Conservation (phyloP, 2,797 vertebrate species). For the Gambusia yucatana region DNA sequence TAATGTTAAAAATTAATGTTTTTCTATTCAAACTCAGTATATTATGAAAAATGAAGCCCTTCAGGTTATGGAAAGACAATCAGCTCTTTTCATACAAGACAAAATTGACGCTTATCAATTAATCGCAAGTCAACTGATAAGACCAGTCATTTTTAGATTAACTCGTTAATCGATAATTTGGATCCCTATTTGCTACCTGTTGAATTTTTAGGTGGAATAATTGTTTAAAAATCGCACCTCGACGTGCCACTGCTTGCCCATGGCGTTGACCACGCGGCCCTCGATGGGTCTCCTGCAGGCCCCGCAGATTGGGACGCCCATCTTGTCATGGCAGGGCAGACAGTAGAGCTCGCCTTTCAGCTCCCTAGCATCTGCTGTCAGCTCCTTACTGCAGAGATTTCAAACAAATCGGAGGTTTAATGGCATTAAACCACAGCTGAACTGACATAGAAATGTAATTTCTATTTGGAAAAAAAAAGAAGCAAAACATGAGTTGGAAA, state of each 20-base stretch:
- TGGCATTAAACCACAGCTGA: neutral
- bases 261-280: constrained; percentile 96
- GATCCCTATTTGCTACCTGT: neutral
- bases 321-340: constrained; percentile 97
- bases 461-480: neutral
- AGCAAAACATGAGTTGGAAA: neutral
- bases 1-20: no score
- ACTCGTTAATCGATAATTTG: no score
- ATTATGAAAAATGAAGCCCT: no score
- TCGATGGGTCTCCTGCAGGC: constrained; percentile 97
- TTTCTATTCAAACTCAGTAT: no score
- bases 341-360: constrained; percentile 96
- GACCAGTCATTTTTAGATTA: no score
- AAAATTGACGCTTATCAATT: no score
- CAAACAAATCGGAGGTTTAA: neutral
- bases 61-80: no score
- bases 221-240: constrained; percentile 83
- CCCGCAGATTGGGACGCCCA: constrained; percentile 97
- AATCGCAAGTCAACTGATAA: no score
- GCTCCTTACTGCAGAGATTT: constrained; percentile 87
- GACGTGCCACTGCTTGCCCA: constrained; percentile 99
- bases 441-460: neutral
- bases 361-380: constrained; percentile 94
- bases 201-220: constrained; percentile 2
- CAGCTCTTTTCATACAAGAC: no score